These are phyloP conservation scores for Salvelinus namaycush DNA, from an alignment of 2,113 vertebrate genomes.

Conservation along the genomic window DNA sequence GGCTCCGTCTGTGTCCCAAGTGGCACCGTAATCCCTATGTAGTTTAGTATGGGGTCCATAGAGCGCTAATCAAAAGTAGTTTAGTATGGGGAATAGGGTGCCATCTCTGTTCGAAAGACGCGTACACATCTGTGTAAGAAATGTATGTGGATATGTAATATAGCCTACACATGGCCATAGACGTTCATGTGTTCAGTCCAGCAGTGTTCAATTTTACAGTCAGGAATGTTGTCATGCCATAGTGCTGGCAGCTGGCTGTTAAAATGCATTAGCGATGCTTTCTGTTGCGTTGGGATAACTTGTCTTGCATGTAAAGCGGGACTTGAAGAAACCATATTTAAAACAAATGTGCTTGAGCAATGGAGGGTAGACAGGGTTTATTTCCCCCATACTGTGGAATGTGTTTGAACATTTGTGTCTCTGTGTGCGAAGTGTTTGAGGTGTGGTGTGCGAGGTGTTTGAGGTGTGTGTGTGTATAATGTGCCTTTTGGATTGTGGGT, in stretches of 20 bases:
- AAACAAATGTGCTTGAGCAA: conserved; percentile 49
- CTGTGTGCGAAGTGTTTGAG: not conserved
- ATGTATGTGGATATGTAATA: not conserved
- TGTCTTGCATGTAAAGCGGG: conserved; percentile 18
- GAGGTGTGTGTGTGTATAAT: conserved; percentile 15
- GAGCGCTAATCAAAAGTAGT: too few relatives aligned
- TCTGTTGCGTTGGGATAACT: conserved; percentile 15
- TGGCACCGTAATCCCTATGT: too few relatives aligned
- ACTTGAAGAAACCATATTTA: conserved; percentile 37
- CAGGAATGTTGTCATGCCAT: not conserved
- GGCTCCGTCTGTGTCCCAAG: too few relatives aligned
- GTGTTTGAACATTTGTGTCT: conserved; percentile 11
- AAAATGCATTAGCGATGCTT: conserved; percentile 33
- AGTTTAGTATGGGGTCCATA: too few relatives aligned
- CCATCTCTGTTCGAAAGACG: not conserved
- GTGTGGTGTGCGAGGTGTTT: conserved; percentile 6
- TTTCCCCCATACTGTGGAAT: conserved; percentile 35
- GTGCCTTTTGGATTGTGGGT: conserved; percentile 48
- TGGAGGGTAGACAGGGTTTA: conserved; percentile 19
- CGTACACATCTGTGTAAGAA: not conserved
- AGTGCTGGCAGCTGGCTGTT: conserved; percentile 29
- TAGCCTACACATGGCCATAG: conserved; percentile 1
- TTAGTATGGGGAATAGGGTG: too few relatives aligned
- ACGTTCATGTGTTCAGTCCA: conserved; percentile 6
- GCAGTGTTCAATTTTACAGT: conserved; percentile 31